Evolutionary conservation across 2,113 vertebrate species (phyloP), one percentile per base, ranked within the genome.

Genomic region (Erythrolamprus reginae): DNA sequence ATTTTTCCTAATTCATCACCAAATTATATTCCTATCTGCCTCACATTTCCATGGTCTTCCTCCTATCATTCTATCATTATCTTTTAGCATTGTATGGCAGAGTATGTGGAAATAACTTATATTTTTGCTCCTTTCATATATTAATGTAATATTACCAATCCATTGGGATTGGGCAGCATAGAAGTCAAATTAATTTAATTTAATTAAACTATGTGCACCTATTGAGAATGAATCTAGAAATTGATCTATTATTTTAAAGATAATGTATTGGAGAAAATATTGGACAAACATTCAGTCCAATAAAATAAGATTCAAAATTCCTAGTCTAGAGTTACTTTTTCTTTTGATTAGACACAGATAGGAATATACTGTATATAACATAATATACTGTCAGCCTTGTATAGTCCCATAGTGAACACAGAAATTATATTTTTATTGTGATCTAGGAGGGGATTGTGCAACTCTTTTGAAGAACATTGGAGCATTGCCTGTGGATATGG

Each of bases 391-490:
- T 91, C 55, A 88, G 89, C 56, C 86, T 7, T 55, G 0, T 0
- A 0, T 47, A 92, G 8, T n/a, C 19, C 91, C 7, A 82, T 83
- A 84, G n/a, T 26, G 61, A 47, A 21, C 3, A 33, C 42, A 90
- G 82, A 3, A 50, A 88, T 47, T 0, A 0, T 4, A 1, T 90
- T 84, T 91, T 56, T 84, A 90, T 33, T 92, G 91, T 87, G 77
- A 90, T 89, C 70, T 89, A 99, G 99, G 99, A 28, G 99, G 99
- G 61, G 99, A 99, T 90, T 99, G 99, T 91, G 99, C 99, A 89
- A 99, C 99, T 0, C 97, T 99, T 90, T 97, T 99, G 93, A 99
- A 99, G 97, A 98, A 98, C 92, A 99, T 99, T 0, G 98, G 99
- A 5, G 98, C 99, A 12, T 95, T 99, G 19, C 98, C 99, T 0